Percentiles rank a stretch among this genome's conserved stretches.
phyloP scores from a whole-genome alignment of 2,797 vertebrate genomes.

The Podarcis siculus region DNA sequence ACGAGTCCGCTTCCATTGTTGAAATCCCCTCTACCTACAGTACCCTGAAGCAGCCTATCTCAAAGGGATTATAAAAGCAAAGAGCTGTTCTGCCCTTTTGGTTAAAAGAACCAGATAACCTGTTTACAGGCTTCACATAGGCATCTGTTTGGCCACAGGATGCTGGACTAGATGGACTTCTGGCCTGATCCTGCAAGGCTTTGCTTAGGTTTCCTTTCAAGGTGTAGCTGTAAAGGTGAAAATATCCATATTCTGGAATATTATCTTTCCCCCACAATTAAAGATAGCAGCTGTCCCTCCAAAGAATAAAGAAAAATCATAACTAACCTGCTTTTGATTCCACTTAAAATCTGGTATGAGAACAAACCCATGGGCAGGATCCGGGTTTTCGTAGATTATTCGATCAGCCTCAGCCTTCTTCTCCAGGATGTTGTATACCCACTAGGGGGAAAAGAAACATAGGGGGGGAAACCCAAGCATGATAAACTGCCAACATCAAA shows the following conservation, averaged over 20 bases:
- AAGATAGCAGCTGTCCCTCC: not conserved
- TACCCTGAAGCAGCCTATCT: not conserved
- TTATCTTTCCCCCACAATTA: not conserved
- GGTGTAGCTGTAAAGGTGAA: not conserved
- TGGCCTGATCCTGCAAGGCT: no score
- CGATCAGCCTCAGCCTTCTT: conserved; percentile 93
- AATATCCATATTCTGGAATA: not conserved
- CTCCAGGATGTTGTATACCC: conserved; percentile 96
- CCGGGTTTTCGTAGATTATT: conserved; percentile 90
- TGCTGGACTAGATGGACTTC: no score
- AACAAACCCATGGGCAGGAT: conserved; percentile 86
- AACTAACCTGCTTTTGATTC: conserved; percentile 93
- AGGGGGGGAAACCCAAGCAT: not conserved
- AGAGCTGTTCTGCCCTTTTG: not conserved
- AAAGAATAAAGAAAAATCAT: not conserved
- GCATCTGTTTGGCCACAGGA: no score
- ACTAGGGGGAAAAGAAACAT: conserved; percentile 76
- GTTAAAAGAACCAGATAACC: not conserved
- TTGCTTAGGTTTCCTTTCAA: not conserved
- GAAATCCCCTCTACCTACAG: no score
- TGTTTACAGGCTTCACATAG: no score
- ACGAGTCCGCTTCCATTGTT: not conserved
- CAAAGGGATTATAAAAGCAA: no score
- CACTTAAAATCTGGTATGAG: conserved; percentile 96
- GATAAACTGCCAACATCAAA: not conserved